Base-by-base conservation (phyloP, 2,888 invertebrate species). In the Pharmacophagus antenor region DNA sequence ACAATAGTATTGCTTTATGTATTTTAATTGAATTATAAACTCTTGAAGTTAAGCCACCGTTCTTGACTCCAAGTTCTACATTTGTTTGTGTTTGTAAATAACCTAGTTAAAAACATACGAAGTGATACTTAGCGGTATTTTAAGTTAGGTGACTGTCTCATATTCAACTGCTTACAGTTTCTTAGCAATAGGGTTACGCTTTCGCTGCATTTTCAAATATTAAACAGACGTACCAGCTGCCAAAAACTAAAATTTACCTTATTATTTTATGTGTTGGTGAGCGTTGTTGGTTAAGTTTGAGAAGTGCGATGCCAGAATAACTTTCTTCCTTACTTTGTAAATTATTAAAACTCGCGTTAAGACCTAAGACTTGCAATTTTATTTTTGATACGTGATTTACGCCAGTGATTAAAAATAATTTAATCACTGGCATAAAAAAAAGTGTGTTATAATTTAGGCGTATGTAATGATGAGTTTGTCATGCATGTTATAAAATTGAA, bases 181-280 rank as follows among this genome's bases (percentile, higher is more conserved):
- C 48, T 44, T 18, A 6, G 59, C 49, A 59, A n/a, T 42, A 59
- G 5, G 37, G 37, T 37, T 37, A 44, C 54, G 58, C 25, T 21
- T 42, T 49, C 49, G 27, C 49, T 42, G 59, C 49, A 54, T 59
- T 54, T 54, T 59, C 42, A 54, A 54, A 59, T 54, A 59, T 59
- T 59, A 54, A 59, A 59, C 49, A 42, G 54, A 25, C 15, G 49
- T 31, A 12, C 42, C 17, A 2, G 42, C 53, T 59, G 59, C 59
- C 59, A 59, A 44, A 59, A 50, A 17, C 42, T 48, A 50, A 58
- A 59, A 50, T 50, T 49, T 53, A 37, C 47, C n/a, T 58, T 53
- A 49, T 54, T 59, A 59, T 59, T 59, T 44, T 42, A 49, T 42
- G 31, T 44, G 54, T 49, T 44, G 15, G 49, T 49, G 17, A 25